phyloP scores from a whole-genome alignment of 2,797 vertebrate species.

The Peromyscus nudipes region DNA sequence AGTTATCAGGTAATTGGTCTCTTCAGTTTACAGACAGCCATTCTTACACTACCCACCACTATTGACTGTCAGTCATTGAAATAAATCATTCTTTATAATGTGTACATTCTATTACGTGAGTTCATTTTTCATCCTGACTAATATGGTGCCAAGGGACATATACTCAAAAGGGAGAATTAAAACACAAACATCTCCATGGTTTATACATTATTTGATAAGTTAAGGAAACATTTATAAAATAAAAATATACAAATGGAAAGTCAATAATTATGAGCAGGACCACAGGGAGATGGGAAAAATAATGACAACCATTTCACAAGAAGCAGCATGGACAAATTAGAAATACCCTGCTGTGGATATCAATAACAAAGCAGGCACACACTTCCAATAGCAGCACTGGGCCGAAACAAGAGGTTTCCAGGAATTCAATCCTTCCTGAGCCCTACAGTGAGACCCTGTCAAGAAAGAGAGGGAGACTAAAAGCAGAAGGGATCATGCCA shows the following conservation, averaged over 20 bases:
- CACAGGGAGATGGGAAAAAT: background rate
- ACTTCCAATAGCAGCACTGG: background rate
- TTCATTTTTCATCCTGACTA: background rate
- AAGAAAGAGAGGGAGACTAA: background rate
- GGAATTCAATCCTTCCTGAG: background rate
- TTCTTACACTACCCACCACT: background rate
- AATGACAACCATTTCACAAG: background rate
- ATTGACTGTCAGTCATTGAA: background rate
- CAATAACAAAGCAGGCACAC: background rate
- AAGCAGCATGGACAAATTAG: background rate
- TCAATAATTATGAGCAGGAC: background rate
- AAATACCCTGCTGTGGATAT: background rate
- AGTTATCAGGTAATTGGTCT: background rate
- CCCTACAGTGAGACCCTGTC: background rate
- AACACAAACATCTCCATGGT: background rate
- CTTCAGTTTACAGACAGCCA: background rate
- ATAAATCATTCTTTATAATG: background rate
- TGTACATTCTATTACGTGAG: too few relatives aligned
- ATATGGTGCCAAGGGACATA: too few relatives aligned
- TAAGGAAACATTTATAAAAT: background rate
- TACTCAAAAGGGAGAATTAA: too few relatives aligned
- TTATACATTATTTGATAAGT: background rate
- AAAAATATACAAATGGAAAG: background rate
- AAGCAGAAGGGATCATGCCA: background rate
- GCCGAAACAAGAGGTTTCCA: background rate